Evolutionary conservation across 2,113 vertebrate genomes (phyloP).

Genomic region (Mirounga angustirostris): DNA sequence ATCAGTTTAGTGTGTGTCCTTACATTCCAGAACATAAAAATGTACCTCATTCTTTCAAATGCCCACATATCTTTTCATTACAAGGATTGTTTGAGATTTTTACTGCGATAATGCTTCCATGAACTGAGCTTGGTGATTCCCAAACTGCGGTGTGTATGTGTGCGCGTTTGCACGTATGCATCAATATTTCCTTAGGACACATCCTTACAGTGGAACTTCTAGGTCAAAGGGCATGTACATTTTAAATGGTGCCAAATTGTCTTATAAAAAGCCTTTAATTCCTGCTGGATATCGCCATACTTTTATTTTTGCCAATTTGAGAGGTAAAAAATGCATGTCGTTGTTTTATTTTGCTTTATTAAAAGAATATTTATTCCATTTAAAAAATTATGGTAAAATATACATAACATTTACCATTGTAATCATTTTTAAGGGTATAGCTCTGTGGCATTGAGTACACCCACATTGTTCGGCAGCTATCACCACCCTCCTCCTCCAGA

Average conservation of each 20-base stretch:
- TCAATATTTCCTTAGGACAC: conserved; percentile 52
- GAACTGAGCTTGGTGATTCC: not conserved
- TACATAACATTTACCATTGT: not conserved
- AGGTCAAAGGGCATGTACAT: not conserved
- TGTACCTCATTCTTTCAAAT: not conserved
- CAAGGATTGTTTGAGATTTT: not conserved
- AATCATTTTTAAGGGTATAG: not conserved
- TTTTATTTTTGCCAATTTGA: conserved; percentile 38
- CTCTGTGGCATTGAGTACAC: not conserved
- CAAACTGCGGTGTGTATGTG: not conserved
- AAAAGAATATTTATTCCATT: not conserved
- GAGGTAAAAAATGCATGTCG: not conserved
- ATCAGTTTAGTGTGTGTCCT: not conserved
- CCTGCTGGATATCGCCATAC: not conserved
- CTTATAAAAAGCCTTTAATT: not conserved
- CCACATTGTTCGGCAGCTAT: not conserved
- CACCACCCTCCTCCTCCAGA: not conserved
- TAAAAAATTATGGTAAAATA: not conserved
- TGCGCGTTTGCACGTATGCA: not conserved
- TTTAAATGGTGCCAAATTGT: not conserved
- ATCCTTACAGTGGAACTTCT: conserved; percentile 15
- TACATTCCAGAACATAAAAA: not conserved
- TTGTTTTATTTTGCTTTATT: conserved; percentile 56
- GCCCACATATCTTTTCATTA: not conserved
- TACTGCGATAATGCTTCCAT: not conserved